phyloP scores from a whole-genome alignment of 2,113 vertebrate genomes.

The Fulmarus glacialis region DNA sequence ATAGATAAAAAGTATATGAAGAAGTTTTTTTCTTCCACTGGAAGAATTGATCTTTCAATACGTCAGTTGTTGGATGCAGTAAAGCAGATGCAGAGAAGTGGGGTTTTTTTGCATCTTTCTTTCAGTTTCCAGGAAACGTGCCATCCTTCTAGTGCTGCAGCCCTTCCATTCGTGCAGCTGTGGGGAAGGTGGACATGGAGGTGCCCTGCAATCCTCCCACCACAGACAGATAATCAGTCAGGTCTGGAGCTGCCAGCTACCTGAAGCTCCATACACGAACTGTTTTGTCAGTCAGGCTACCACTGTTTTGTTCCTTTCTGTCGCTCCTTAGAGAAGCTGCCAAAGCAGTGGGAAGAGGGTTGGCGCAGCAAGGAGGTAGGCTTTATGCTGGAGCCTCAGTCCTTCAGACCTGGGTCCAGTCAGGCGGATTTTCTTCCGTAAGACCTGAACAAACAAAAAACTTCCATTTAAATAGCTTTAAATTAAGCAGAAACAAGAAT shows the following conservation, averaged over 20 bases:
- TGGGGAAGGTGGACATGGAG: background rate
- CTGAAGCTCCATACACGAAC: accelerated
- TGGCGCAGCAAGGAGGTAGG: background rate
- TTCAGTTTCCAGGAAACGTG: background rate
- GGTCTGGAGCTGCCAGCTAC: background rate
- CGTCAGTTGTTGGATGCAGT: no score
- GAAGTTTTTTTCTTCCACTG: background rate
- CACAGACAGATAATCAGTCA: no score
- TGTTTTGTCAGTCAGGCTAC: background rate
- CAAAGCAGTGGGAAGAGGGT: background rate
- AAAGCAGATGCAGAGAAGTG: background rate
- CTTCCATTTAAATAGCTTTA: background rate
- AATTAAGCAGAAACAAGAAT: background rate
- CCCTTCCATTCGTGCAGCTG: accelerated
- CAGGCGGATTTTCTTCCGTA: background rate
- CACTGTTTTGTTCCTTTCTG: background rate
- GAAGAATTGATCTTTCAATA: background rate
- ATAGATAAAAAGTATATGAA: accelerated
- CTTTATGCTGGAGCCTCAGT: background rate
- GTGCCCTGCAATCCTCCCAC: background rate
- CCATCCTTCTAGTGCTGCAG: no score
- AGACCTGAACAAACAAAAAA: background rate
- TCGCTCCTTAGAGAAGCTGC: background rate
- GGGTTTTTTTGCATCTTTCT: background rate
- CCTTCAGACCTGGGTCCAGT: background rate